Percentiles rank a stretch among this genome's conserved stretches.
Evolutionary conservation across 2,113 vertebrate species (phyloP).

Genomic region (Chionis minor): DNA sequence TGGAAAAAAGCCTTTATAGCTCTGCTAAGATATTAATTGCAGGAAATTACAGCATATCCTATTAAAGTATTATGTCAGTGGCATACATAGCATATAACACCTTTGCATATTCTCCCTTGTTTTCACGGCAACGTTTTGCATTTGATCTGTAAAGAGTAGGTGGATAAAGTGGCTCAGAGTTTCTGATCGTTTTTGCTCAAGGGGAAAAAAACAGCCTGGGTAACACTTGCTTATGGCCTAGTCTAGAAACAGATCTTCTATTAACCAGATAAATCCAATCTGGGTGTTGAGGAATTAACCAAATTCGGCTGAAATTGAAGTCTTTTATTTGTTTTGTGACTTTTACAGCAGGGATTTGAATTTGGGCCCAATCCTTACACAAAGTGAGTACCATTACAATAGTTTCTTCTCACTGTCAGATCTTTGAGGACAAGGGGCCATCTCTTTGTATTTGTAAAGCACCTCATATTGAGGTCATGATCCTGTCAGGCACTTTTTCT

Average conservation of each 20-base stretch:
- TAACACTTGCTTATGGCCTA: not conserved
- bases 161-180: conserved; percentile 51
- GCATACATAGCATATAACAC: conserved; percentile 69
- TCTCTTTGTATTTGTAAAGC: not conserved
- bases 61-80: conserved; percentile 77
- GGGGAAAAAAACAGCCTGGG: not conserved
- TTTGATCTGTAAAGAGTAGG: conserved; percentile 56
- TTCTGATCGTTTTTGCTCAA: conserved; percentile 20
- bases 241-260: not conserved
- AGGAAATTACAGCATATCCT: conserved; percentile 82
- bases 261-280: not conserved
- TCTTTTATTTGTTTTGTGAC: not conserved
- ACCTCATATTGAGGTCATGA: not conserved
- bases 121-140: conserved; percentile 47
- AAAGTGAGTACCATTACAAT: not conserved
- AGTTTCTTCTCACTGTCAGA: not conserved
- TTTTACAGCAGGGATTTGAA: not conserved
- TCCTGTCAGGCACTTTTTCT: not conserved
- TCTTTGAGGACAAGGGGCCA: not conserved
- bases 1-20: conserved; percentile 65
- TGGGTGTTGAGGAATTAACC: not conserved
- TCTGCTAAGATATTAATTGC: conserved; percentile 77
- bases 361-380: not conserved
- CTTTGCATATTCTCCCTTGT: conserved; percentile 70
- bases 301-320: not conserved